Percentiles rank a stretch among this genome's conserved stretches.
These are phyloP conservation scores for Eulemur rubriventer DNA, from an alignment of 2,797 vertebrate genomes.

Conservation along the genomic window DNA sequence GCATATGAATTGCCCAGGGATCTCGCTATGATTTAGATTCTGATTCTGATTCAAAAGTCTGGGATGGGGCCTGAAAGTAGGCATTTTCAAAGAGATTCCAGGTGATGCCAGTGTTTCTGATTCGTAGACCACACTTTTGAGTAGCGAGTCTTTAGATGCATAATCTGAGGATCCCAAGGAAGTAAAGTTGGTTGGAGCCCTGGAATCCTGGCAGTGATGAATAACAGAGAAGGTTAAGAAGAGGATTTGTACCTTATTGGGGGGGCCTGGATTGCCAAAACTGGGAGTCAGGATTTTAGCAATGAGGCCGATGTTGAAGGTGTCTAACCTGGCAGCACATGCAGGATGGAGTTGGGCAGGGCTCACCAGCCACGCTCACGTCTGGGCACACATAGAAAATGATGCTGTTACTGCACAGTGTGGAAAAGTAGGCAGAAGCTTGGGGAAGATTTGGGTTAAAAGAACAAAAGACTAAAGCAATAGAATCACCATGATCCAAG, in stretches of 20 bases:
- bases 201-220: background rate
- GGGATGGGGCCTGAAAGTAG: background rate
- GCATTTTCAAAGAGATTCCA: background rate
- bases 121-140: background rate
- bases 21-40: background rate
- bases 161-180: background rate
- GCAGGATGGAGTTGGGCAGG: background rate
- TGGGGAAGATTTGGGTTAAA: background rate
- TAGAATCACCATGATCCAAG: background rate
- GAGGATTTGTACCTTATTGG: background rate
- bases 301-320: background rate
- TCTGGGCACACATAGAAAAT: background rate
- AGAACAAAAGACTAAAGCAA: background rate
- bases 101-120: background rate
- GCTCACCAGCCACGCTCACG: rapidly evolving
- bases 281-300: background rate
- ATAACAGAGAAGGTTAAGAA: background rate
- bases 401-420: background rate
- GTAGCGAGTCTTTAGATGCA: background rate
- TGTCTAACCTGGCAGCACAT: background rate
- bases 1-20: background rate
- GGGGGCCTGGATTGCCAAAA: background rate
- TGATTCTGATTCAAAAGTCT: background rate
- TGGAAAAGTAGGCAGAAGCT: background rate
- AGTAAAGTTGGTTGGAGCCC: background rate